Base-by-base conservation (phyloP, 2,113 vertebrate species). In the Cariama cristata region DNA sequence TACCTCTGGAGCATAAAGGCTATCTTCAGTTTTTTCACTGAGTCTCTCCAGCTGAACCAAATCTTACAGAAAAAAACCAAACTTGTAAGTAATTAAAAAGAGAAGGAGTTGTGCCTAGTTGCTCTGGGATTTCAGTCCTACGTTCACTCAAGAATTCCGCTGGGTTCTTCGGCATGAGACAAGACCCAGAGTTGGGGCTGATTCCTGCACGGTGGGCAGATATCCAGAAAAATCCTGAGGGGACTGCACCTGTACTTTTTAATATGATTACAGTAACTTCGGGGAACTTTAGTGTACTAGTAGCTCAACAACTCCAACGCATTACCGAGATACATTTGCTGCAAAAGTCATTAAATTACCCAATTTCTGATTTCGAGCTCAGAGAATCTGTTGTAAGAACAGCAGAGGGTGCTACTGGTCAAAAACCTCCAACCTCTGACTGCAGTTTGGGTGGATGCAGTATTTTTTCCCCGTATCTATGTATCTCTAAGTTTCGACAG, bases 401-500 rank as follows among this genome's bases (percentile, higher is more conserved):
- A 67, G 91, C 94, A 97, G 91, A 93, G 96, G 93, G 91, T 64
- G 93, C 96, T 96, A 11, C 73, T 72, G 79, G 73, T 8, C 44
- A 63, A 16, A 12, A 7, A 23, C 38, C 12, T 12, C 58, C 88
- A 24, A 21, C 2, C 21, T 9, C 2, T 55, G 2, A 1, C 20
- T 40, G 12, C 18, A 4, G 8, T 1, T 0, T 3, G 22, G 5
- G 28, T 4, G 8, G 12, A 12, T 0, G 8, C n/a, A 12, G 4
- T 1, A 2, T 0, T 56, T 60, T 8, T 5, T 20, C 23, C 12
- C 20, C 1, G 0, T 3, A 0, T 2, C 28, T 9, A 15, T 0
- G 1, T 5, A 33, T 16, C n/a, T 52, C 45, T 3, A 4, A 17
- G 8, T 58, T 16, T 35, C 1, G 14, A 30, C 59, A 42, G 16